These are phyloP conservation scores for Oryzias dopingdopingensis DNA, from an alignment of 2,797 vertebrate species.

Conservation along the genomic window DNA sequence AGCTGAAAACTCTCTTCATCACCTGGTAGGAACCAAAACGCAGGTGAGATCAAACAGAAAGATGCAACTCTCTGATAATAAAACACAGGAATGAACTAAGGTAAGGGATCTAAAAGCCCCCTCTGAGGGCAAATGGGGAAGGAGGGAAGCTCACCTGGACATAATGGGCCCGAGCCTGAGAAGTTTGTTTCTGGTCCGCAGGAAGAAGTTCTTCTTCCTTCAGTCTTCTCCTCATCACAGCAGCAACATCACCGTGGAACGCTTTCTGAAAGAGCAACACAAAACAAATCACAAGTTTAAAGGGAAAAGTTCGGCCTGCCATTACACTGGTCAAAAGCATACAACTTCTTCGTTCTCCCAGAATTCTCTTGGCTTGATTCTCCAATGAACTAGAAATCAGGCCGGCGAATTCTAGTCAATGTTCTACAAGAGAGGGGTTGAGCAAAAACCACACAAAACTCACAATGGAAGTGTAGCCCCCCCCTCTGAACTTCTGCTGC, in stretches of 20 bases:
- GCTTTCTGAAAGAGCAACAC: slow-evolving; percentile 62
- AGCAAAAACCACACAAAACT: slow-evolving; percentile 44
- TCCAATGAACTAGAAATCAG: background rate
- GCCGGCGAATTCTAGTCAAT: background rate
- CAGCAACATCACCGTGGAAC: slow-evolving; percentile 75
- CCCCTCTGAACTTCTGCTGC: slow-evolving; percentile 75
- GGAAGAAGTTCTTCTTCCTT: slow-evolving; percentile 66
- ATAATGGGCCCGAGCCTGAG: slow-evolving; percentile 67
- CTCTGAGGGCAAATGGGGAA: background rate
- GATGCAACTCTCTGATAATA: background rate
- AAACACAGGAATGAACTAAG: background rate
- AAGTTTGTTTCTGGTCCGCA: slow-evolving; percentile 55
- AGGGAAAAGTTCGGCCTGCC: too few species aligned
- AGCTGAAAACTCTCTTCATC: slow-evolving; percentile 81
- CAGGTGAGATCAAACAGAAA: background rate
- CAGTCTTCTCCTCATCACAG: slow-evolving; percentile 68
- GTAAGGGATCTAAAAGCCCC: slow-evolving; percentile 6
- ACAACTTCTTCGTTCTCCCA: background rate
- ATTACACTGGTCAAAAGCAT: background rate
- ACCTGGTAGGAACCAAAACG: slow-evolving; percentile 66
- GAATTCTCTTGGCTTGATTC: background rate
- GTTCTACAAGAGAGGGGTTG: background rate
- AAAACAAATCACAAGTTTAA: too few species aligned
- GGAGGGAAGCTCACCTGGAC: slow-evolving; percentile 64
- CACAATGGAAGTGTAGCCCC: slow-evolving; percentile 82